These are phyloP conservation scores for Petrocephalus zakoni DNA, from an alignment of 2,113 vertebrate genomes.

Conservation along the genomic window DNA sequence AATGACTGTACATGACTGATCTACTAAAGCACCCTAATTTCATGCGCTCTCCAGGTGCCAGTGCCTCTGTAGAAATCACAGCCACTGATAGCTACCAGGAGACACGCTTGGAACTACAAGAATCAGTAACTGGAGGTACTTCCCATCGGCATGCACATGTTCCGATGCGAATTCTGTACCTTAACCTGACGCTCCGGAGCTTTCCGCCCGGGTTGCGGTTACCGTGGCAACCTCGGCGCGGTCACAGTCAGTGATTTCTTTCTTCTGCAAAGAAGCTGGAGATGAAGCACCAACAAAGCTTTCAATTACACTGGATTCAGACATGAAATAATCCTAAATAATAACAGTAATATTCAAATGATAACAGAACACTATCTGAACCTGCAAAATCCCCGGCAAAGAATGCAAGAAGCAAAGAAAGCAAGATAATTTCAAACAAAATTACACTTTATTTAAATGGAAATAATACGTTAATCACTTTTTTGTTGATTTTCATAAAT, in stretches of 20 bases:
- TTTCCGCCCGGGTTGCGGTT: conserved; percentile 43
- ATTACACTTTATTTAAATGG: conserved; percentile 11
- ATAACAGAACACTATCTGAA: background rate
- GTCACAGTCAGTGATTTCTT: conserved; percentile 42
- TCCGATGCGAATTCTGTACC: conserved; percentile 48
- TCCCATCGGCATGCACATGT: conserved; percentile 56
- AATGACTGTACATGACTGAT: background rate
- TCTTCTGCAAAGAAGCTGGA: conserved; percentile 52
- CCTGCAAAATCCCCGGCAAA: conserved; percentile 3
- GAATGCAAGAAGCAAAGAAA: background rate
- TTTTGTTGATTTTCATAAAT: conserved; percentile 10
- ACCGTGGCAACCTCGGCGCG: conserved; percentile 57
- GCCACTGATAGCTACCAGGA: background rate
- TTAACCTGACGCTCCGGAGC: conserved; percentile 52
- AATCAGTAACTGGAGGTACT: conserved; percentile 44
- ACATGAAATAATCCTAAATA: conserved; percentile 3
- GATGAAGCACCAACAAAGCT: conserved; percentile 4
- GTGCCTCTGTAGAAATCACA: background rate
- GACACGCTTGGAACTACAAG: background rate
- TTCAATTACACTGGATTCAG: conserved; percentile 4
- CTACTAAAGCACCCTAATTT: background rate
- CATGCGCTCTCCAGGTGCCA: background rate
- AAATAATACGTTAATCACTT: conserved; percentile 10
- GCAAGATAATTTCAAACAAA: conserved; percentile 14
- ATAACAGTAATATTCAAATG: conserved; percentile 12